These are phyloP conservation scores for Rhadinocentrus ornatus DNA, from an alignment of 2,797 vertebrate species.

Conservation along the genomic window DNA sequence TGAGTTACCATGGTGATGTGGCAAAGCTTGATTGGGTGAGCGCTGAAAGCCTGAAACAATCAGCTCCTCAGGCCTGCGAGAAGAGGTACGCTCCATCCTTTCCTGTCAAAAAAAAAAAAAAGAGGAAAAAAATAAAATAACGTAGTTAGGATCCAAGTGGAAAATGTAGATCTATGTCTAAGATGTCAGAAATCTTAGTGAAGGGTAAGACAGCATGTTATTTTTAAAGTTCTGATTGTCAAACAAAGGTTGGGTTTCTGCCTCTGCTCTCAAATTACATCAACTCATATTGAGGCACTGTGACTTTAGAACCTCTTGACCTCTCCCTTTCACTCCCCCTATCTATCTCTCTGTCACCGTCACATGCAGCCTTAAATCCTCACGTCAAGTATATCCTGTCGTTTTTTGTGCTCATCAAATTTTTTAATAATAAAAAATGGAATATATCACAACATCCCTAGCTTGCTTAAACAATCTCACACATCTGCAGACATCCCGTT, in stretches of 20 bases:
- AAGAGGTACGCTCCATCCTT: constrained; percentile 87
- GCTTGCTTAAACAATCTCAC: constrained; percentile 47
- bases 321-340: not conserved
- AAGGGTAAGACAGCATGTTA: constrained; percentile 13
- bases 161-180: constrained; percentile 24
- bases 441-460: constrained; percentile 20
- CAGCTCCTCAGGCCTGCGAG: constrained; percentile 82
- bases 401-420: not conserved
- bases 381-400: constrained; percentile 11
- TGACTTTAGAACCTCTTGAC: constrained; percentile 29
- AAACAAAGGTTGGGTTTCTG: constrained; percentile 23
- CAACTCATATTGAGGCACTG: constrained; percentile 39
- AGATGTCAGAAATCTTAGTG: constrained; percentile 27
- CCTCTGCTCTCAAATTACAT: constrained; percentile 59
- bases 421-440: not conserved
- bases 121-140: not conserved
- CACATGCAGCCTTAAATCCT: not conserved
- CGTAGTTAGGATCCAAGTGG: not conserved
- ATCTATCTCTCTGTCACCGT: not conserved
- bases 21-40: constrained; percentile 78
- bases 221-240: constrained; percentile 46
- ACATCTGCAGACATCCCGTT: constrained; percentile 52
- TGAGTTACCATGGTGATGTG: constrained; percentile 88
- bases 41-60: constrained; percentile 85
- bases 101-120: constrained; percentile 81